Percentiles rank a stretch among this genome's conserved stretches.
Conservation (phyloP, 2,113 vertebrate species). For the Lontra canadensis region DNA sequence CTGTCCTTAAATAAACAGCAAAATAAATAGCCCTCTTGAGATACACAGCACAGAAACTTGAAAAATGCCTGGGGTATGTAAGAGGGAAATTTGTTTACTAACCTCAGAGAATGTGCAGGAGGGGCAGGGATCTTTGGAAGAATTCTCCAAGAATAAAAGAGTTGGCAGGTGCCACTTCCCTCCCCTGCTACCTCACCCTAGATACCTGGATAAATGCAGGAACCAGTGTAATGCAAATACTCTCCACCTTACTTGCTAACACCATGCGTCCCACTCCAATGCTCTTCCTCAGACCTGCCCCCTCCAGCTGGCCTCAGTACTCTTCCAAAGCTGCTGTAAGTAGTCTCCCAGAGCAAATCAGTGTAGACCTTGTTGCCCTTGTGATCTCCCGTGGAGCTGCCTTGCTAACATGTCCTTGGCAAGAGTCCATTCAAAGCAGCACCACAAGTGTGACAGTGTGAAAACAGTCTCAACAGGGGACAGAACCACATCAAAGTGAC, state of each 20-base stretch:
- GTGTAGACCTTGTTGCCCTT: neutral
- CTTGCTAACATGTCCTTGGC: neutral
- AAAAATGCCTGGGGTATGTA: neutral
- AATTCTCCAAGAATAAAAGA: neutral
- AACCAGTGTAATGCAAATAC: neutral
- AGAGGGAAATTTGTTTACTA: neutral
- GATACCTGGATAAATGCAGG: neutral
- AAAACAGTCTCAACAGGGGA: neutral
- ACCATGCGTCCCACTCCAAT: neutral
- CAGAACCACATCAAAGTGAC: neutral
- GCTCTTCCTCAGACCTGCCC: neutral
- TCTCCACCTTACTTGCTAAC: neutral
- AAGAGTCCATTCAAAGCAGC: neutral
- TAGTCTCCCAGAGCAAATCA: neutral
- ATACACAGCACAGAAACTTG: neutral
- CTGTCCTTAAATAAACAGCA: neutral
- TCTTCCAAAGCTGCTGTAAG: neutral
- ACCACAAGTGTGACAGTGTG: neutral
- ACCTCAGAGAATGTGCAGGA: neutral
- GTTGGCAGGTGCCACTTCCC: neutral
- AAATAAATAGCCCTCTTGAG: neutral
- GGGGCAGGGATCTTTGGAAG: neutral
- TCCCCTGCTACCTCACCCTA: neutral
- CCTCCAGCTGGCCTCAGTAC: neutral
- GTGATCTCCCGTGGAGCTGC: neutral